Evolutionary conservation across 2,797 vertebrate species (phyloP), one percentile per base, ranked within the genome.

Genomic region (Megalops cyprinoides): DNA sequence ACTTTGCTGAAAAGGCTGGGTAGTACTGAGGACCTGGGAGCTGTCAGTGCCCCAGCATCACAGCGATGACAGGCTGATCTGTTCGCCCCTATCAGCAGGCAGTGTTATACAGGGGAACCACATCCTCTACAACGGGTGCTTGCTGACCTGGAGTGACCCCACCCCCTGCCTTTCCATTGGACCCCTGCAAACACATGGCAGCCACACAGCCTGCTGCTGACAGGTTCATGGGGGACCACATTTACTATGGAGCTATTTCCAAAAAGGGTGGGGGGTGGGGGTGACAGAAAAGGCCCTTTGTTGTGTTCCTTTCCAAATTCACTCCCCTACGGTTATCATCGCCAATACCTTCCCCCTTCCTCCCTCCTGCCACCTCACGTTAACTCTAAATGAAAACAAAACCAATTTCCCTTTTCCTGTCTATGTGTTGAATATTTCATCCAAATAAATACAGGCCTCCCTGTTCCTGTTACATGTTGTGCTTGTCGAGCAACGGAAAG

Each of bases 41-140:
- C 44, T 73, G 82, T 86, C 82, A 79, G 28, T 12, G 78, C 78
- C 77, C 67, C 79, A 81, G 73, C 58, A 48, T 67, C 20, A 82
- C 44, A 74, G 80, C 89, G 88, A 79, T 91, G 93, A 92, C 88
- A 93, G 92, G 90, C 87, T 84, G 84, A 88, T 91, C 85, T 89
- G 89, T 86, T 74, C 84, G 84, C 94, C 93, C 90, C 81, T 89
- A 94, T 94, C 90, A 86, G 86, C 89, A 87, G 67, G 81, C 74
- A 51, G 82, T 84, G 67, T 91, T 81, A 81, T 83, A 76, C 86
- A 80, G 80, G 86, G 44, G 79, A 86, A 79, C 88, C 88, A 92
- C 90, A 90, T 93, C 91, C 91, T 93, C 90, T 87, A 82, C 87
- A 87, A 82, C 87, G 79, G 88, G 83, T 83, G 87, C 87, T 71